Evolutionary conservation across 2,113 vertebrate genomes (phyloP), one percentile per base, ranked within the genome.

Genomic region (Sinocyclocheilus anshuiensis): DNA sequence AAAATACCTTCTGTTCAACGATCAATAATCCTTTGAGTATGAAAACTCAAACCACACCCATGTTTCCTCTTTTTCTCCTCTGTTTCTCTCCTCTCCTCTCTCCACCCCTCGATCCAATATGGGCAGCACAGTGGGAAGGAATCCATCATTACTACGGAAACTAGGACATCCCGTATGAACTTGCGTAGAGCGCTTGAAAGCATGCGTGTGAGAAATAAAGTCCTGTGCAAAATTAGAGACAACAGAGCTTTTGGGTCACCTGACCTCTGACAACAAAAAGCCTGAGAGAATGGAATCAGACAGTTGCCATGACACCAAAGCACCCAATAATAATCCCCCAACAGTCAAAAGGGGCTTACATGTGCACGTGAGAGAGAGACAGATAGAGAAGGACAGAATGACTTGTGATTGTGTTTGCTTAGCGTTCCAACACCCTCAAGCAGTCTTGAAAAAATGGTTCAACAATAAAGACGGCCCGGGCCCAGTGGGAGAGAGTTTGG

Each of bases 191-290:
- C 53, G 24, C 50, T 84, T 16, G 18, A 36, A 74, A 65, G 50
- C n/a, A 59, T 59, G 69, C 22, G 78, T 48, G 55, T 59, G 86
- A 86, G 75, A 89, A 84, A 86, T 3, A 84, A 48, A 71, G 8
- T 26, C 26, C 42, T 76, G 67, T 88, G 88, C 55, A 86, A 88
- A 86, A 61, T 85, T 33, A 63, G 24, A 85, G 45, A 79, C 77
- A 89, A 65, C 55, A 15, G 72, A 76, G 71, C 75, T 92, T 92
- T 85, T 81, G 89, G 88, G 88, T 90, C 89, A 93, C 87, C 87
- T 91, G 77, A 92, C 91, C 91, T 89, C 77, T 18, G 48, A 91
- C 85, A 78, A 91, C 90, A 92, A 91, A 90, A 89, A 91, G 83
- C 53, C 87, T 91, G 90, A 91, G 89, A 92, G 91, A 84, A 88